Percentiles rank a stretch among this genome's conserved stretches.
Conservation (phyloP, 1,140 invertebrate species). For the Oscheius sp. region DNA sequence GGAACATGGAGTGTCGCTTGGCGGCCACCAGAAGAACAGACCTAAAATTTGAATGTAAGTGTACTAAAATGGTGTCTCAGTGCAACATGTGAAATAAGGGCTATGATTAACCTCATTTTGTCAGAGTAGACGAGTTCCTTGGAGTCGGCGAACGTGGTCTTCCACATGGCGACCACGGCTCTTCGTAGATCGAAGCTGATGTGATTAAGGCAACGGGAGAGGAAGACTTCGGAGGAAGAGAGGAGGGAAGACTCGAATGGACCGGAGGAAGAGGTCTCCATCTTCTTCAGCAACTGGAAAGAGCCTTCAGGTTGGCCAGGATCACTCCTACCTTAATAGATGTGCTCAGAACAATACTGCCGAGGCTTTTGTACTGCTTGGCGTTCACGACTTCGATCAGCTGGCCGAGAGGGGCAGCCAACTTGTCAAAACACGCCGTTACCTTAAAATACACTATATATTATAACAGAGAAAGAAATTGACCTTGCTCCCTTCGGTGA, state of each 20-base stretch:
- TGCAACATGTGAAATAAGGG: background rate
- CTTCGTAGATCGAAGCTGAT: background rate
- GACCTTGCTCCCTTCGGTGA: too few species aligned
- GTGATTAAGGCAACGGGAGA: background rate
- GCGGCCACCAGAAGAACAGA: background rate
- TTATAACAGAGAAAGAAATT: too few species aligned
- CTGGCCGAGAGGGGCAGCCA: too few species aligned
- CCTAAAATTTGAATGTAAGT: background rate
- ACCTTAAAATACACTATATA: too few species aligned
- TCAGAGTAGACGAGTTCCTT: background rate
- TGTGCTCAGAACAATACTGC: too few species aligned
- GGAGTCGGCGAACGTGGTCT: background rate
- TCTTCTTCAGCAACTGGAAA: background rate
- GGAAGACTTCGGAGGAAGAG: background rate
- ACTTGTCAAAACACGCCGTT: too few species aligned
- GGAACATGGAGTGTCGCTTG: background rate
- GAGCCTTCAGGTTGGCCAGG: too few species aligned
- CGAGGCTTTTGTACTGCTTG: too few species aligned
- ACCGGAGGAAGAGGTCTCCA: background rate
- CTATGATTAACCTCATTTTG: background rate
- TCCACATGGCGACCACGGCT: background rate
- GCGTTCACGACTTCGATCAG: too few species aligned
- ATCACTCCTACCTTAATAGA: too few species aligned
- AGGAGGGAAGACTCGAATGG: background rate
- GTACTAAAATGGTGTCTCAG: too few species aligned